These are phyloP conservation scores for Sebastes minor DNA, from an alignment of 2,797 vertebrate species.

Conservation along the genomic window DNA sequence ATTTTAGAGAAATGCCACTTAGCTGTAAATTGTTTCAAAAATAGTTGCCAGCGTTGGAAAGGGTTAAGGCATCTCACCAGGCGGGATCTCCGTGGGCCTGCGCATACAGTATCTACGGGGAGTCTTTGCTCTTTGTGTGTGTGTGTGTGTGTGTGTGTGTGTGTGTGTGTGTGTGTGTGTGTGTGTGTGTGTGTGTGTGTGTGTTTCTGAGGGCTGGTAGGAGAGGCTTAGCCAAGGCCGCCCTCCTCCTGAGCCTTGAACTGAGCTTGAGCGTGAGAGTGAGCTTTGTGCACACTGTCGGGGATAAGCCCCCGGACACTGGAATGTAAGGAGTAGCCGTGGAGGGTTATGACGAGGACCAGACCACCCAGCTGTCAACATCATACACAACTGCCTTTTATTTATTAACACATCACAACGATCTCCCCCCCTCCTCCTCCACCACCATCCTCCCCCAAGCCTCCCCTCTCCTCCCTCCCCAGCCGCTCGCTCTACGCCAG, in stretches of 20 bases:
- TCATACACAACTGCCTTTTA: conserved; percentile 82
- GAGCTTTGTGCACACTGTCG: conserved; percentile 81
- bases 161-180: conserved; percentile 27
- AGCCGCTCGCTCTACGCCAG: conserved; percentile 19
- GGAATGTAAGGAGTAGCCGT: conserved; percentile 85
- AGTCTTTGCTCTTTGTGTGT: conserved; percentile 42
- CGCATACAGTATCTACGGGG: conserved; percentile 52
- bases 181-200: no score
- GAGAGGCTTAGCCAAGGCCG: conserved; percentile 67
- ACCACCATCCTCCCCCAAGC: background rate
- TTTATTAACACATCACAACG: conserved; percentile 79
- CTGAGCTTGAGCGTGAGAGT: conserved; percentile 74
- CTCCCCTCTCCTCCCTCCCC: conserved; percentile 22
- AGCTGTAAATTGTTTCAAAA: background rate
- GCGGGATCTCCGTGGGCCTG: conserved; percentile 25
- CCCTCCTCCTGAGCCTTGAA: conserved; percentile 74
- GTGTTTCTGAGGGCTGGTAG: conserved; percentile 42
- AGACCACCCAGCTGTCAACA: conserved; percentile 87
- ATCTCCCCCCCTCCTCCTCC: conserved; percentile 18
- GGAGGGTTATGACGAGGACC: conserved; percentile 82
- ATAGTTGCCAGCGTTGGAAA: background rate
- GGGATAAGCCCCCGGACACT: conserved; percentile 80
- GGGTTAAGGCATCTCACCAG: conserved; percentile 19
- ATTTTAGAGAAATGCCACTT: background rate
- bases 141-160: conserved; percentile 21